Evolutionary conservation across 2,888 invertebrate species (phyloP), one percentile per base, ranked within the genome.

Genomic region (Blastobasis lacticolella): DNA sequence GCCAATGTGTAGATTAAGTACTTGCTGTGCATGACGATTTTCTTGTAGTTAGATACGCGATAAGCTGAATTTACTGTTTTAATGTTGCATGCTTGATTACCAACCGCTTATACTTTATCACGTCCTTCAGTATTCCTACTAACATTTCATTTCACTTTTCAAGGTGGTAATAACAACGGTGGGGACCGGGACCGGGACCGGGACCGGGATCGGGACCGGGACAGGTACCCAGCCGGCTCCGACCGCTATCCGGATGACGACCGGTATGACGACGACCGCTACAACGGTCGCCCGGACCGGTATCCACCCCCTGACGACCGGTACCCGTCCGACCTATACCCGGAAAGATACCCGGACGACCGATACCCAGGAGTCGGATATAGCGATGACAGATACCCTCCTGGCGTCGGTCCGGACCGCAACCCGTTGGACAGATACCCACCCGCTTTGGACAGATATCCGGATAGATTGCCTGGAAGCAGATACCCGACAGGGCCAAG

Each of bases 281-380:
- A 86, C 64, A 76, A 79, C 60, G 89, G 81, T 59, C 72, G 80
- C 51, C 78, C 85, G 45, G 90, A 91, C 68, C 85, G 89, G 61
- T 90, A 86, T 61, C 84, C 90, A 6, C 69, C 70, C 1, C 71
- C 69, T 60, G 89, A 88, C 53, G 91, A 90, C 73, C 84, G 90
- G 46, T 91, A 90, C 64, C 90, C 91, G 51, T 88, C 81, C 41
- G 89, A 89, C 68, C 77, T 80, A 48, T 87, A 86, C 61, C 80
- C 81, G 59, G 73, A 81, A 56, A 64, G 74, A 66, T 77, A 82
- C 68, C 76, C 78, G 7, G 62, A 73, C 46, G 69, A 80, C 59
- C 67, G 78, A 56, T 82, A 82, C 63, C 76, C 78, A 8, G 62
- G 73, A 45, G 69, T 79, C 59, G 67, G 78, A 56, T 82, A 82